Base-by-base conservation (phyloP, 2,113 vertebrate genomes). In the Phyllostomus discolor region DNA sequence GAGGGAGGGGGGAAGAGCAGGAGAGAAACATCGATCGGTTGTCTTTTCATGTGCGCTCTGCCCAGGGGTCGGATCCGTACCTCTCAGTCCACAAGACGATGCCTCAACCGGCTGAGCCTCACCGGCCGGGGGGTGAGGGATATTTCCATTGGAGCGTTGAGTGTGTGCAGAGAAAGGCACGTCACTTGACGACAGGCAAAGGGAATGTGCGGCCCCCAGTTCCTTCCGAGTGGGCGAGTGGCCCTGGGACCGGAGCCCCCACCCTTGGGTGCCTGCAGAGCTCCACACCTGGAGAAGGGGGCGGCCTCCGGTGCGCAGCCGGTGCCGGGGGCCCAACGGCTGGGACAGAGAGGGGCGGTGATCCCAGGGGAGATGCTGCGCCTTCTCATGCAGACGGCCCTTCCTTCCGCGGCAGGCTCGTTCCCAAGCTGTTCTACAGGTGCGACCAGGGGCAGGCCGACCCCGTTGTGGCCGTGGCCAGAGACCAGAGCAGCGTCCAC, bases 381-480 rank as follows among this genome's bases (percentile, higher is more conserved):
- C 48, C 73, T 59, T 46, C 22, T 84, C 5, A 50, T 26, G 22
- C 67, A 43, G 67, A 20, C n/a, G 5, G 46, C 43, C 54, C 64
- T 90, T 91, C 1, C 87, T 93, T 75, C 80, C 15, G 0, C 54
- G 75, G 64, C 91, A 99, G 99, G 95, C 98, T 99, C 52, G 99
- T 99, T 95, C 98, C 99, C 62, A 99, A 99, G 97, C 98, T 99
- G 54, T 99, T 99, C 97, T 99, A 99, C 88, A 99, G 99, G 89
- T 99, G 99, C 89, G 99, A 99, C 96, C 99, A 99, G 98, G 99
- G 99, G 24, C 99, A 99, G 91, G 99, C 98, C 4, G 99, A 99
- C 95, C 99, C 99, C 0, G 99, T 99, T 24, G 99, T 99, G 95
- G 99, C 99, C 1, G 98, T 99, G 38, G 99, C 99, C 50, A 98